Evolutionary conservation across 2,113 vertebrate species (phyloP).

Genomic region (Ptyas mucosa): DNA sequence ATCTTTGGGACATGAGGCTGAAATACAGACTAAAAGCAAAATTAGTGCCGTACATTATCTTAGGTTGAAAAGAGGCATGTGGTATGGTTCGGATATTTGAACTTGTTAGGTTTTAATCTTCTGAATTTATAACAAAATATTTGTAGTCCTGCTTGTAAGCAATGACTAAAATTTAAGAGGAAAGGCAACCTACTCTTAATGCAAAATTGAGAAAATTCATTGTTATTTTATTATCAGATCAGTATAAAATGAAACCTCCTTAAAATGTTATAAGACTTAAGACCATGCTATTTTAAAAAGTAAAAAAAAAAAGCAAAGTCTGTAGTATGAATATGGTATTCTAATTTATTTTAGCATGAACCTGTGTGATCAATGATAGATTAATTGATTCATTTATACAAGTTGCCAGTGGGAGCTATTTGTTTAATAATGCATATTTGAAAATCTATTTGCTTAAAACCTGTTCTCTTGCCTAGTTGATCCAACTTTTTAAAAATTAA

Average conservation of each 20-base stretch:
- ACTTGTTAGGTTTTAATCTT: neutral
- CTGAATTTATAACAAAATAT: neutral
- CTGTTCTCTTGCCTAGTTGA: neutral
- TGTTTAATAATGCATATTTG: neutral
- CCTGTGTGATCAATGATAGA: neutral
- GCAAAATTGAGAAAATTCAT: neutral
- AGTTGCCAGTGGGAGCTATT: rapidly evolving
- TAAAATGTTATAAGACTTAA: neutral
- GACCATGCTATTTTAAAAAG: neutral
- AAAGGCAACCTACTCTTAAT: neutral
- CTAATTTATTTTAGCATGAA: neutral
- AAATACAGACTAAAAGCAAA: neutral
- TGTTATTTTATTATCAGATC: neutral
- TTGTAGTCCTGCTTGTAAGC: neutral
- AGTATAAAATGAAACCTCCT: neutral
- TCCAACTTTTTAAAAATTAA: neutral
- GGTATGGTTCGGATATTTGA: neutral
- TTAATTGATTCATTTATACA: neutral
- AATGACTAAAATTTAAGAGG: neutral
- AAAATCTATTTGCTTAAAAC: neutral
- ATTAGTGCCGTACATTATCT: rapidly evolving
- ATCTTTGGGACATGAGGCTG: neutral
- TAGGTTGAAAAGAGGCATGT: neutral
- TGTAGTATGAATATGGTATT: neutral
- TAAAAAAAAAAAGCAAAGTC: neutral